Conservation (phyloP, 1,140 invertebrate genomes). For the Battus philenor region DNA sequence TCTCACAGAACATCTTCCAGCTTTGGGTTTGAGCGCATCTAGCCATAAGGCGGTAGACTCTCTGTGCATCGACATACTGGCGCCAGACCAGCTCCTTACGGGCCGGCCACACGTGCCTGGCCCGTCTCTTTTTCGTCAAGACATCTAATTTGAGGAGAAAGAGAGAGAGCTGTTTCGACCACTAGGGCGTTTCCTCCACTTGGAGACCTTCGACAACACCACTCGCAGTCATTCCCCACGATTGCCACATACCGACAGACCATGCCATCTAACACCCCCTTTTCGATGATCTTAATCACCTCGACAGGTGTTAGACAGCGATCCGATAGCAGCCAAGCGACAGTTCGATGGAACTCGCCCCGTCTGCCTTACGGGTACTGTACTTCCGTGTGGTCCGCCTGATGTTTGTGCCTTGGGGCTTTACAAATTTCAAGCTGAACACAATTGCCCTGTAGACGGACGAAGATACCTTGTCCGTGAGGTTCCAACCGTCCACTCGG, state of each 20-base stretch:
- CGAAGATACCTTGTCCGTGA: background rate
- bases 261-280: background rate
- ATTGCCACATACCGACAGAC: background rate
- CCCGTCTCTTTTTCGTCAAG: too few species aligned
- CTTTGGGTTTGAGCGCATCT: background rate
- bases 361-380: too few species aligned
- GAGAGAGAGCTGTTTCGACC: too few species aligned
- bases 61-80: background rate
- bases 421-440: background rate
- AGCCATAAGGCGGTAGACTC: background rate
- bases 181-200: too few species aligned
- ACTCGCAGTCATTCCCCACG: background rate
- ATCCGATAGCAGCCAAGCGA: background rate
- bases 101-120: too few species aligned
- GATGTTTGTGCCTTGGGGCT: background rate
- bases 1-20: too few species aligned
- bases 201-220: background rate
- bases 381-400: background rate
- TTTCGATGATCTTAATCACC: background rate
- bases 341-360: too few species aligned
- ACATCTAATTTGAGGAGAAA: too few species aligned
- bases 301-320: too few species aligned
- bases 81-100: too few species aligned
- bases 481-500: background rate
- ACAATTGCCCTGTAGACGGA: conserved; percentile 1